Base-by-base conservation (phyloP, 2,797 vertebrate species). In the Serranus cabrilla region DNA sequence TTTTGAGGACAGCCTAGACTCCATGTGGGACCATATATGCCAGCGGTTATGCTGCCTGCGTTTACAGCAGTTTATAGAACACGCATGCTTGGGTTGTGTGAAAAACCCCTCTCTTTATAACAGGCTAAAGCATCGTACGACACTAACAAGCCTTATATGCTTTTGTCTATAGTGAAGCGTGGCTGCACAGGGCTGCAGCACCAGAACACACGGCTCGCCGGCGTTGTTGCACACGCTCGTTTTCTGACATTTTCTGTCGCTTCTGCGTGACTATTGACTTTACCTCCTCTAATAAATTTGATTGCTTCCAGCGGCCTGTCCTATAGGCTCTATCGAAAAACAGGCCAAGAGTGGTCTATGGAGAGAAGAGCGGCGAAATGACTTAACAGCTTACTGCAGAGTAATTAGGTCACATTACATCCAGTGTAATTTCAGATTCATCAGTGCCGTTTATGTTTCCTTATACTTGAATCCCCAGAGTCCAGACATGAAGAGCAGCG, bases 401-500 rank as follows among this genome's bases (percentile, higher is more conserved):
- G 90, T 94, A 94, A 95, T 95, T 94, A 93, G 92, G 91, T 93
- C 92, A 93, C 93, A 94, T 94, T 95, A 94, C 91, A 93, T 87
- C 90, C 89, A 86, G 92, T 91, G 91, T 84, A 89, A 93, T 93
- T 92, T 89, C 90, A 91, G 81, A 91, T 94, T 93, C 90, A 92
- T 93, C 91, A 91, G 90, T 87, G 87, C 90, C 88, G 90, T 93
- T 93, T 92, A 87, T 86, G 90, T 93, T 94, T 87, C 91, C 88
- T 89, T 92, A 89, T 88, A 86, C 83, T 86, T 82, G 74, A 87
- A 74, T 92, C 91, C 91, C 93, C 74, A 27, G 89, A 82, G 90
- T 85, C 61, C 80, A 86, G 87, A 78, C 87, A 78, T 71, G 64
- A 85, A 61, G 88, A 90, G 88, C 80, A 77, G 74, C 66, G 89